Conservation (phyloP, 1,140 invertebrate species). For the Hydropsyche tenuis region DNA sequence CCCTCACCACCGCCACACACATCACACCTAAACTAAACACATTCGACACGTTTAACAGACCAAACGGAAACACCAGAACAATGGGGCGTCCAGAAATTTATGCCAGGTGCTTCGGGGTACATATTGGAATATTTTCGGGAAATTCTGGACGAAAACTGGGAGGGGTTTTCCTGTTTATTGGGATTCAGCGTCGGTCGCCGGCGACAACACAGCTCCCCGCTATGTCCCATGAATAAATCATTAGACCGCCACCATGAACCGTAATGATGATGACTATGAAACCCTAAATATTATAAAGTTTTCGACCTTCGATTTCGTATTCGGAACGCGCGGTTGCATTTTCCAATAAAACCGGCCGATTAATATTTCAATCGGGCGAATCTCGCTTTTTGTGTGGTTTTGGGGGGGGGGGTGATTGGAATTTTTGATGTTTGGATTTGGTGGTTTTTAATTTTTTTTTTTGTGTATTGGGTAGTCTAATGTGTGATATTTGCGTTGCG, state of each 20-base stretch:
- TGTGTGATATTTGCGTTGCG: not conserved
- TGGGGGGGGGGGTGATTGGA: not conserved
- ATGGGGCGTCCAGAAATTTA: not conserved
- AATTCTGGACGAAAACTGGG: not conserved
- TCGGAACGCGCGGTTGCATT: not conserved
- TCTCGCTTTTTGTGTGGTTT: not conserved
- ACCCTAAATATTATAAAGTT: conserved; percentile 6
- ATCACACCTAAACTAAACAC: too few species aligned
- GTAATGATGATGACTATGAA: not conserved
- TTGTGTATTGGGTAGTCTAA: not conserved
- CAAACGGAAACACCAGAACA: too few species aligned
- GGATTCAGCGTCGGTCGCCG: conserved; percentile 4
- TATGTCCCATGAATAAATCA: conserved; percentile 21
- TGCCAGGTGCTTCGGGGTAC: not conserved
- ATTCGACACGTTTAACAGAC: too few species aligned
- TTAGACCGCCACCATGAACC: not conserved
- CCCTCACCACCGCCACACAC: too few species aligned
- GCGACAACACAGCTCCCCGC: not conserved
- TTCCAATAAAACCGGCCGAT: conserved; percentile 13
- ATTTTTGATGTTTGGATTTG: not conserved
- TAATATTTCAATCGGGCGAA: conserved; percentile 19
- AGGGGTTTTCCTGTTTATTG: conserved; percentile 7
- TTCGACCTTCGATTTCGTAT: not conserved
- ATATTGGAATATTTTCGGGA: not conserved
- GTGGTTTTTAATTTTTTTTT: not conserved